These are phyloP conservation scores for Gnathonemus longibarbis DNA, from an alignment of 2,113 vertebrate genomes.

Conservation along the genomic window DNA sequence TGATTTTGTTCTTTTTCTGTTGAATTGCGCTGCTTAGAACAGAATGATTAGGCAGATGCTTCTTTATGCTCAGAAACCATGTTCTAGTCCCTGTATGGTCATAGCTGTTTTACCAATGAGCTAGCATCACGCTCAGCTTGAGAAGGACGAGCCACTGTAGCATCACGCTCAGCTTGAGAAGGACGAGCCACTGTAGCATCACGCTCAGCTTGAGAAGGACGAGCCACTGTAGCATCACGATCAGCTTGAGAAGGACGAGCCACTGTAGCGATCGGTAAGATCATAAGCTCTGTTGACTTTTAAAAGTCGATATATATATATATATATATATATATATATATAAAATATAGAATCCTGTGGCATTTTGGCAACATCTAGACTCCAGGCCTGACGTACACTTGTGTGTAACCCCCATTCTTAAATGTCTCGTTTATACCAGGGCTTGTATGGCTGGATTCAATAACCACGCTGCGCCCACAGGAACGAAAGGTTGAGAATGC, in stretches of 20 bases:
- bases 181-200: not conserved
- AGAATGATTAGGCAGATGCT: not conserved
- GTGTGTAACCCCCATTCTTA: not conserved
- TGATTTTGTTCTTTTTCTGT: not conserved
- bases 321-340: not conserved
- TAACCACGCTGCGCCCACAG: constrained; percentile 50
- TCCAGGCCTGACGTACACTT: not conserved
- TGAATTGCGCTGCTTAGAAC: not conserved
- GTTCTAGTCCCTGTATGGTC: not conserved
- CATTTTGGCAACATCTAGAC: not conserved
- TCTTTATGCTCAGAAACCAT: not conserved
- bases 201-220: too few relatives aligned
- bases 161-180: not conserved
- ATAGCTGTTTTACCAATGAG: not conserved
- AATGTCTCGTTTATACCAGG: not conserved
- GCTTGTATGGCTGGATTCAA: constrained; percentile 50
- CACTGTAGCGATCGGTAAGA: not conserved
- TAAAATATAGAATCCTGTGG: not conserved
- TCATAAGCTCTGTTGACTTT: not conserved
- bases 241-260: too few relatives aligned
- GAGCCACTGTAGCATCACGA: not conserved
- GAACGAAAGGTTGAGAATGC: constrained; percentile 41
- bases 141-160: not conserved
- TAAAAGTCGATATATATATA: not conserved
- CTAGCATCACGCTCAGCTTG: not conserved